phyloP scores from a whole-genome alignment of 2,888 invertebrate genomes.

The Meliscaeva auricollis region DNA sequence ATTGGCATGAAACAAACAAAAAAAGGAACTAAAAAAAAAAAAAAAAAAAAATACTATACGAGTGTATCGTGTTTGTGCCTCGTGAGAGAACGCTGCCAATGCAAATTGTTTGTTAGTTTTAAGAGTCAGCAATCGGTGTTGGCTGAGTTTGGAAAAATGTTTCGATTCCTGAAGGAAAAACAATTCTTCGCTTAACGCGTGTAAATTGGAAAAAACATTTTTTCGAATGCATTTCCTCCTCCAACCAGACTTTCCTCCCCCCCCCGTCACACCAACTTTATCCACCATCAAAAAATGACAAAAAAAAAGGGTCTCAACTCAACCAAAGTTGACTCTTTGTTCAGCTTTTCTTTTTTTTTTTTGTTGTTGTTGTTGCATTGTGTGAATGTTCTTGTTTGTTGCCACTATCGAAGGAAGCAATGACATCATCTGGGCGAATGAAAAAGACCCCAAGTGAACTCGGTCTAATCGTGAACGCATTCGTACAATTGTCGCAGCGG shows the following conservation, averaged over 20 bases:
- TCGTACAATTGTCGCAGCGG: slow-evolving; percentile 70
- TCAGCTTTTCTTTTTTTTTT: not conserved
- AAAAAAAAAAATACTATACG: too few relatives aligned
- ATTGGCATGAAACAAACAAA: not conserved
- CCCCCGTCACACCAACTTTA: not conserved
- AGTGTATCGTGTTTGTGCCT: slow-evolving; percentile 11
- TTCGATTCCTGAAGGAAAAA: slow-evolving; percentile 44
- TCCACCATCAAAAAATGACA: slow-evolving; percentile 19
- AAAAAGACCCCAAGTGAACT: slow-evolving; percentile 58
- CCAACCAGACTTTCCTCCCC: not conserved
- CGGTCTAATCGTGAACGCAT: slow-evolving; percentile 72
- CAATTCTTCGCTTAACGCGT: slow-evolving; percentile 64
- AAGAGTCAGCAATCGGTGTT: slow-evolving; percentile 44
- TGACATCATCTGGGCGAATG: slow-evolving; percentile 69
- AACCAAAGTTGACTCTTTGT: slow-evolving; percentile 37
- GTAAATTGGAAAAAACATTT: slow-evolving; percentile 49
- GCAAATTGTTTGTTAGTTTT: slow-evolving; percentile 70
- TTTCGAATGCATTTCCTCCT: not conserved
- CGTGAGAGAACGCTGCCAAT: slow-evolving; percentile 66
- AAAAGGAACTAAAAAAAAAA: slow-evolving; percentile 19
- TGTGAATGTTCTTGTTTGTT: slow-evolving; percentile 24
- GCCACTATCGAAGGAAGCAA: slow-evolving; percentile 70
- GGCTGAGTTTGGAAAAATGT: slow-evolving; percentile 21
- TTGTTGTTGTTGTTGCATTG: slow-evolving; percentile 20
- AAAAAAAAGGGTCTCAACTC: slow-evolving; percentile 29